A percentile compares a stretch with the other conserved stretches of the same genome.
Conservation (phyloP, 2,113 vertebrate genomes). For the Petrocephalus microphthalmus region DNA sequence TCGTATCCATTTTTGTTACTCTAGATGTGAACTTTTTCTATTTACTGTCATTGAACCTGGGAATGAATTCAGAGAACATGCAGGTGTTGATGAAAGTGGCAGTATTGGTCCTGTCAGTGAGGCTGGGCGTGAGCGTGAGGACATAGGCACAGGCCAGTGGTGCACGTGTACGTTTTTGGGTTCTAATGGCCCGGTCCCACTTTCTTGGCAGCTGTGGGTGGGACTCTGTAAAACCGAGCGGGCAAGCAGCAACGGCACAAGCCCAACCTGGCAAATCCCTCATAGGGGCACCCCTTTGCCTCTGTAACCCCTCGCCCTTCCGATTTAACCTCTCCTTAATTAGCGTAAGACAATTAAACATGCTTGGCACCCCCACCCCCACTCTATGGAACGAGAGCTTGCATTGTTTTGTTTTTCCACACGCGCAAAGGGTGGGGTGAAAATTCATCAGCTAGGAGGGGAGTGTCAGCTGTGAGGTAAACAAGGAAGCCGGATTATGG, state of each 20-base stretch:
- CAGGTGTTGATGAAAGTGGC: background rate
- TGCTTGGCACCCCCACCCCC: conserved; percentile 54
- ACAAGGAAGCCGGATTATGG: conserved; percentile 27
- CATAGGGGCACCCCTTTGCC: conserved; percentile 21
- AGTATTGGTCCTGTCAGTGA: background rate
- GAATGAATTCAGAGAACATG: background rate
- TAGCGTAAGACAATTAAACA: conserved; percentile 71
- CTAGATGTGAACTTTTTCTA: background rate
- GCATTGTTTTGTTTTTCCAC: conserved; percentile 43
- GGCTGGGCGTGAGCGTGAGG: background rate
- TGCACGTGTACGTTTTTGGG: background rate
- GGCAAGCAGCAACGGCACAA: conserved; percentile 33
- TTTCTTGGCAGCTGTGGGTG: conserved; percentile 44
- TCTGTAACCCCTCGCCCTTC: conserved; percentile 37
- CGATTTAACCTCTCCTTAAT: conserved; percentile 54
- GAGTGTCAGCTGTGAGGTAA: conserved; percentile 33
- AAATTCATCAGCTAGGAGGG: conserved; percentile 38
- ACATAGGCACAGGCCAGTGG: background rate
- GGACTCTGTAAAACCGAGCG: conserved; percentile 41
- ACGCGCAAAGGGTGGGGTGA: conserved; percentile 40
- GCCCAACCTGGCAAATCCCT: conserved; percentile 41
- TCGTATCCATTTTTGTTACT: background rate
- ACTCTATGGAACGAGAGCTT: conserved; percentile 49
- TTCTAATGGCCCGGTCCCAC: background rate
- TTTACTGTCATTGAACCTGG: background rate